phyloP scores from a whole-genome alignment of 1,140 invertebrate species.

The Caerostris darwini region DNA sequence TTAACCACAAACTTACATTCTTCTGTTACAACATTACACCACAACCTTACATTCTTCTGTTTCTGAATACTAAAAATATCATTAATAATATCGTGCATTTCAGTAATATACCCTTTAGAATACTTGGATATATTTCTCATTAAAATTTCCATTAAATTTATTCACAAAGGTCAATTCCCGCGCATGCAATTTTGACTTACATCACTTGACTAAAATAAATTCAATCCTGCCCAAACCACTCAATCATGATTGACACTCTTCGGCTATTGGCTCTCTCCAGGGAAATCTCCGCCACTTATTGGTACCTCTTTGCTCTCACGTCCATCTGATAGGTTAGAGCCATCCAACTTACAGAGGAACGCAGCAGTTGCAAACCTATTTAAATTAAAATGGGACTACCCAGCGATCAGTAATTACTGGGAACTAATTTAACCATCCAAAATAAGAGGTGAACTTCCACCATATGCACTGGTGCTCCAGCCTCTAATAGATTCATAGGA shows the following conservation, averaged over 20 bases:
- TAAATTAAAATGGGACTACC: slow-evolving; percentile 36
- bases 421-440: slow-evolving; percentile 49
- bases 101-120: too few relatives aligned
- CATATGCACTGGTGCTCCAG: neutral
- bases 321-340: neutral
- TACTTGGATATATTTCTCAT: too few relatives aligned
- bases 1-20: too few relatives aligned
- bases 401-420: slow-evolving; percentile 42
- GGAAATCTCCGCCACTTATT: slow-evolving; percentile 46
- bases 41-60: too few relatives aligned
- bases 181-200: too few relatives aligned
- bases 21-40: too few relatives aligned
- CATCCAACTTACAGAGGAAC: neutral
- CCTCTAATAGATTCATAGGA: slow-evolving; percentile 47
- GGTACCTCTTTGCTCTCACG: neutral
- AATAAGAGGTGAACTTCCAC: slow-evolving; percentile 38
- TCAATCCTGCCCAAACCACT: neutral
- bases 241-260: slow-evolving; percentile 17
- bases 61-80: too few relatives aligned
- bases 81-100: too few relatives aligned
- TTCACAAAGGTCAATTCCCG: too few relatives aligned
- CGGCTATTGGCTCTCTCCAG: neutral
- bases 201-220: neutral
- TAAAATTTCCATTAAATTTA: too few relatives aligned
- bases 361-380: neutral